Percentiles rank a stretch among this genome's conserved stretches.
These are phyloP conservation scores for Oreamnos americanus DNA, from an alignment of 2,113 vertebrate genomes.

Conservation along the genomic window DNA sequence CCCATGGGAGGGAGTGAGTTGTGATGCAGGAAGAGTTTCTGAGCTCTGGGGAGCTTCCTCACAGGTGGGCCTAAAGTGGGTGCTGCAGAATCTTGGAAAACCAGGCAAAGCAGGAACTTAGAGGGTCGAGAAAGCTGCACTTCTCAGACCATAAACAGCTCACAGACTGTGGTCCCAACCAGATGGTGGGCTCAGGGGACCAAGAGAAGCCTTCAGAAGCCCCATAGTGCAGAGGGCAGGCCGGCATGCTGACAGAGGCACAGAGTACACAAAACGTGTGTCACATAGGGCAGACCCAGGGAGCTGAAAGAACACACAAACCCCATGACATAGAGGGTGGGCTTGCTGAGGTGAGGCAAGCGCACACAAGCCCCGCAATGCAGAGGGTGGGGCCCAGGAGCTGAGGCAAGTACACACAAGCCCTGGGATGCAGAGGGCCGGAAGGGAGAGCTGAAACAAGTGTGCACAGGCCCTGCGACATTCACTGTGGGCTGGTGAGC, in stretches of 20 bases:
- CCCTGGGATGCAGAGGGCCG: fast-evolving
- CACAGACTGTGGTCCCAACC: neutral
- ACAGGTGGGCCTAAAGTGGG: neutral
- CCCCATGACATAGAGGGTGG: neutral
- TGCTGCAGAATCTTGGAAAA: neutral
- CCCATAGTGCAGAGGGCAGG: fast-evolving
- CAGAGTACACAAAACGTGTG: neutral
- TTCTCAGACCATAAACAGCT: neutral
- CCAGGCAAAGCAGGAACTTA: neutral
- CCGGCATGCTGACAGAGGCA: neutral
- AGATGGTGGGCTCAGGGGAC: neutral
- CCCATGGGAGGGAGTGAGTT: neutral
- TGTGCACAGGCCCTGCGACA: fast-evolving
- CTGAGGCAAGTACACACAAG: neutral
- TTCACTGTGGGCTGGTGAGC: neutral
- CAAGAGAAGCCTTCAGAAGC: neutral
- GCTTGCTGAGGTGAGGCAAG: neutral
- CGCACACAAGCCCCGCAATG: neutral
- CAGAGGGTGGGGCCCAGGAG: too few relatives aligned
- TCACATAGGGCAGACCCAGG: neutral
- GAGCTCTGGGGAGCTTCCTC: neutral
- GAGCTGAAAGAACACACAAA: neutral
- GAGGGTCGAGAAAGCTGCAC: fast-evolving
- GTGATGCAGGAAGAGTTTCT: neutral
- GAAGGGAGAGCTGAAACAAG: neutral